Evolutionary conservation across 2,797 vertebrate genomes (phyloP).

Genomic region (Anabacerthia variegaticeps): DNA sequence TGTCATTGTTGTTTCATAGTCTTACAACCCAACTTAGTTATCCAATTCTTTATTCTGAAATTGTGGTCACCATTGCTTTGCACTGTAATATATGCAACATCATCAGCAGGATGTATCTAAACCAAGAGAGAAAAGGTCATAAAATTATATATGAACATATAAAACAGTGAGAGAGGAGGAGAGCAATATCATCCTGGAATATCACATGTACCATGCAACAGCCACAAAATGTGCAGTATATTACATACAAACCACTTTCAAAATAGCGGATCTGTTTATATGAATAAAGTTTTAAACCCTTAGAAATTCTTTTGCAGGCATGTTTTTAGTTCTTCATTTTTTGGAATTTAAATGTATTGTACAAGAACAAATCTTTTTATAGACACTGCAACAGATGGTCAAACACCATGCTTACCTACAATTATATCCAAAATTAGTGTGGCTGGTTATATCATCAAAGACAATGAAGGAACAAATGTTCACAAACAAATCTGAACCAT

Average conservation of each 20-base stretch:
- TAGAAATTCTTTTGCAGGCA: neutral
- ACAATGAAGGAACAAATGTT: slow-evolving; percentile 62
- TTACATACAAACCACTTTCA: neutral
- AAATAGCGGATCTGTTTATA: neutral
- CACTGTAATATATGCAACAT: neutral
- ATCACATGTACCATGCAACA: neutral
- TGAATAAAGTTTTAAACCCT: neutral
- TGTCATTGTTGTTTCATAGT: neutral
- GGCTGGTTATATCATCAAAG: slow-evolving; percentile 63
- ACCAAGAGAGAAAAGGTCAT: neutral
- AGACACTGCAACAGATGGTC: slow-evolving; percentile 65
- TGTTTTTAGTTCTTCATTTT: slow-evolving; percentile 32
- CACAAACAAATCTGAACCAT: neutral
- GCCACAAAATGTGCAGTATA: neutral
- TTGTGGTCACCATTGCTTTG: neutral
- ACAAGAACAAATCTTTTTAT: slow-evolving; percentile 67
- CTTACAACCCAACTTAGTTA: neutral
- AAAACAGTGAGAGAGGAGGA: neutral
- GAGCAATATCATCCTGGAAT: neutral
- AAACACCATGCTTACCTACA: slow-evolving; percentile 70
- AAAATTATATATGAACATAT: neutral
- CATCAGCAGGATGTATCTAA: neutral
- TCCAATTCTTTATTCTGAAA: neutral
- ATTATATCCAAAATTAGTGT: slow-evolving; percentile 57
- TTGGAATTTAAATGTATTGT: slow-evolving; percentile 35